Evolutionary conservation across 2,113 vertebrate species (phyloP).

Genomic region (Bufo bufo): DNA sequence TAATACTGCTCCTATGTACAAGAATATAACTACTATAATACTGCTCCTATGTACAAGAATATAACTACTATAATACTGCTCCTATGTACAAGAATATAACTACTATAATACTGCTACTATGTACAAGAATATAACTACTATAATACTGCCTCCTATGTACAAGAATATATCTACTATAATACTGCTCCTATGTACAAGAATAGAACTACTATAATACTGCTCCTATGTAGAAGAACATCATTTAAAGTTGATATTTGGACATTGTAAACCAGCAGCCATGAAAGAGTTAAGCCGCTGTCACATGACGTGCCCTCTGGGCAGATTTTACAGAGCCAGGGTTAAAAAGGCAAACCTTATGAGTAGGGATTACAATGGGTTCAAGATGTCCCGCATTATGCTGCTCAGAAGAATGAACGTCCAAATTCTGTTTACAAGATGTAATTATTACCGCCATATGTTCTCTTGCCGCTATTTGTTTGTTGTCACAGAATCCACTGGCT

Average conservation of each 20-base stretch:
- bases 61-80: too few relatives aligned
- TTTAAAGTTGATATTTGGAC: too few relatives aligned
- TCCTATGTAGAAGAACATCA: neutral
- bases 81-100: too few relatives aligned
- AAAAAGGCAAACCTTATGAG: constrained; percentile 8
- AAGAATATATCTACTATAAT: too few relatives aligned
- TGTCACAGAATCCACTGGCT: neutral
- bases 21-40: neutral
- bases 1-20: neutral
- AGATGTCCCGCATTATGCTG: constrained; percentile 33
- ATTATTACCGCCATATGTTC: constrained; percentile 41
- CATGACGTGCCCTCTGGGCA: neutral
- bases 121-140: neutral
- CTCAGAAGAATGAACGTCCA: neutral
- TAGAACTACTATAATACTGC: too few relatives aligned
- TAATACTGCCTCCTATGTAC: neutral
- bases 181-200: too few relatives aligned
- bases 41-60: too few relatives aligned
- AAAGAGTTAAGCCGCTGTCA: neutral
- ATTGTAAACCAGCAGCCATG: too few relatives aligned
- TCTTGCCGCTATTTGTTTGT: constrained; percentile 6
- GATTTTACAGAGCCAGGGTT: neutral
- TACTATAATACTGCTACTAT: too few relatives aligned
- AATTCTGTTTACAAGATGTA: constrained; percentile 36
- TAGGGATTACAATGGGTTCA: constrained; percentile 41